A percentile compares a stretch with the other conserved stretches of the same genome.
These are phyloP conservation scores for Bubo scandiacus DNA, from an alignment of 2,113 vertebrate genomes.

Conservation along the genomic window DNA sequence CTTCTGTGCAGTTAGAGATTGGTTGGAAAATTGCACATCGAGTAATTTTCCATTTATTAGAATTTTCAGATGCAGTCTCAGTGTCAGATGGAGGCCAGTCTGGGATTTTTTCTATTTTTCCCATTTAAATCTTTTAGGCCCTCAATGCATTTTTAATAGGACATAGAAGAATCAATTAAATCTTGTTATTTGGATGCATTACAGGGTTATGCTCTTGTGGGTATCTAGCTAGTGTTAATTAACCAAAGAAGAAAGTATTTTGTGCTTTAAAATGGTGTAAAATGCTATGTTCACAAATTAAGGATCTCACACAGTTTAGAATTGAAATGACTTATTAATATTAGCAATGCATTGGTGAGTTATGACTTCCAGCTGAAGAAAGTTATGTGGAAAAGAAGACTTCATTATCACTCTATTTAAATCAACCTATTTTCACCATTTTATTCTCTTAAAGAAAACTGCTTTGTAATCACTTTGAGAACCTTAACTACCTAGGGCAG, in stretches of 20 bases:
- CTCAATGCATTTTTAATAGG: conserved; percentile 61
- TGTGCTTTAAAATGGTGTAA: not conserved
- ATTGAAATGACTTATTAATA: not conserved
- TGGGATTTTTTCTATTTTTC: conserved; percentile 15
- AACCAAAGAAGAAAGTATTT: conserved; percentile 33
- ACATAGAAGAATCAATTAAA: conserved; percentile 62
- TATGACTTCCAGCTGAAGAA: not conserved
- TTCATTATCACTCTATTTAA: conserved; percentile 27
- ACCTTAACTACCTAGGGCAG: not conserved
- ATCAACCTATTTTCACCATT: not conserved
- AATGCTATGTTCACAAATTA: not conserved
- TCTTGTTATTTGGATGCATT: conserved; percentile 48
- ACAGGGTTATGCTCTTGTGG: conserved; percentile 40
- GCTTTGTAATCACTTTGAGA: not conserved
- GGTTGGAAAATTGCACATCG: conserved; percentile 14
- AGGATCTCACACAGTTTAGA: not conserved
- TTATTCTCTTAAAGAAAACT: not conserved
- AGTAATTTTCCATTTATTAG: conserved; percentile 1
- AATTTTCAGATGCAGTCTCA: not conserved
- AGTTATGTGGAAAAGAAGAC: not conserved
- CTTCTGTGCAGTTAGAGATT: not conserved
- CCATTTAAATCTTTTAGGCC: conserved; percentile 48
- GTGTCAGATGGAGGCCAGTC: conserved; percentile 36
- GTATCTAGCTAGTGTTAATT: conserved; percentile 43
- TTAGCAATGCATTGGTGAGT: not conserved